Conservation (phyloP, 2,797 vertebrate species). For the Propithecus deckenii region DNA sequence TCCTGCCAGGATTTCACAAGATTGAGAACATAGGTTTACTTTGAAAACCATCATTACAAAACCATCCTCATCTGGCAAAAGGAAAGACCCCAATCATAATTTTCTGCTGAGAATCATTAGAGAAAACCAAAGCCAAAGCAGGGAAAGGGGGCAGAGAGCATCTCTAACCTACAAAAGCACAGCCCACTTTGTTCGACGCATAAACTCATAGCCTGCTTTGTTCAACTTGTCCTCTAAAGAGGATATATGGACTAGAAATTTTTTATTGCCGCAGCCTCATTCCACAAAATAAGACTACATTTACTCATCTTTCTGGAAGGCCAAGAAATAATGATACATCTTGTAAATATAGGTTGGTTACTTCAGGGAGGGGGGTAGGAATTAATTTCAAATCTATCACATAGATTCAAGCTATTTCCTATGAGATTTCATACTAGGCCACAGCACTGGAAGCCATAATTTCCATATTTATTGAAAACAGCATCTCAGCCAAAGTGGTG, state of each 20-base stretch:
- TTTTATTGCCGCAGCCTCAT: background rate
- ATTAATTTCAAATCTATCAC: constrained; percentile 85
- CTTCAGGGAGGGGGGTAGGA: constrained; percentile 46
- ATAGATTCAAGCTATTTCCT: constrained; percentile 84
- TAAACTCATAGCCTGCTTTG: constrained; percentile 27
- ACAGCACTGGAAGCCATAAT: constrained; percentile 78
- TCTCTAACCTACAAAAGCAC: background rate
- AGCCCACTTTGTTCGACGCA: background rate
- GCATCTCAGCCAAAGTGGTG: constrained; percentile 77
- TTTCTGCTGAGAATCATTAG: background rate
- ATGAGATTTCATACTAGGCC: constrained; percentile 74
- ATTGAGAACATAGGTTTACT: background rate
- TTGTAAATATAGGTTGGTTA: constrained; percentile 68
- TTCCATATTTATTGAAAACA: constrained; percentile 87
- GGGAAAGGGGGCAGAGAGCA: background rate
- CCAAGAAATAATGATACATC: constrained; percentile 72
- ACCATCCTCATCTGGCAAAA: background rate
- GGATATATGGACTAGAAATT: constrained; percentile 31
- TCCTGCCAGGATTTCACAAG: background rate
- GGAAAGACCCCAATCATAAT: background rate
- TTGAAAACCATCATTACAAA: constrained; percentile 7
- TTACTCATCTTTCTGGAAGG: constrained; percentile 68
- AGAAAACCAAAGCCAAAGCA: background rate
- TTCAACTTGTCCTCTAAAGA: constrained; percentile 38
- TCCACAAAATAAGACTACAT: constrained; percentile 47